Conservation (phyloP, 2,888 invertebrate genomes). For the Ophion obscuratus region DNA sequence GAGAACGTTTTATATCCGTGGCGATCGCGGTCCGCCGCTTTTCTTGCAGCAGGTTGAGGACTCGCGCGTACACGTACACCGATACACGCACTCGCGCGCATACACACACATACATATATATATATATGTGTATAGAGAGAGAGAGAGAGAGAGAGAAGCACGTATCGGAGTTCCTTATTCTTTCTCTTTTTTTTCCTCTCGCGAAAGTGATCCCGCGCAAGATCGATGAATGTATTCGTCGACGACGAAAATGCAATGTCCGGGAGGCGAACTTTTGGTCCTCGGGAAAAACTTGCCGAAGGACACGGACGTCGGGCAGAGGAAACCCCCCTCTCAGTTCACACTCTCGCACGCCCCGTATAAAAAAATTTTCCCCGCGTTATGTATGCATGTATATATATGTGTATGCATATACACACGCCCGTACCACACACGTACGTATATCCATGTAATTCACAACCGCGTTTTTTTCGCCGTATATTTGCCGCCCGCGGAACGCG, state of each 20-base stretch:
- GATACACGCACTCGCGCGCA: conserved; percentile 13
- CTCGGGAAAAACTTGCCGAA: conserved; percentile 38
- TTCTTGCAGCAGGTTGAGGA: conserved; percentile 50
- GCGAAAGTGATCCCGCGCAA: conserved; percentile 40
- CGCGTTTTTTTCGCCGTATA: conserved; percentile 67
- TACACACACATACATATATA: conserved; percentile 11
- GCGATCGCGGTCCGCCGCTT: conserved; percentile 37
- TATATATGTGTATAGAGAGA: not conserved
- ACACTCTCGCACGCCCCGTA: conserved; percentile 61
- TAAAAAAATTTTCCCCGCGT: conserved; percentile 56
- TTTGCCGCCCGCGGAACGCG: conserved; percentile 75
- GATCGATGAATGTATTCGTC: conserved; percentile 36
- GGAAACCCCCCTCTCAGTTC: conserved; percentile 52
- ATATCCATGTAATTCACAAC: conserved; percentile 31
- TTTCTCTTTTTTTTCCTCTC: not conserved
- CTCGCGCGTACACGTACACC: conserved; percentile 28
- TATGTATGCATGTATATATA: conserved; percentile 32
- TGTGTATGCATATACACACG: conserved; percentile 1
- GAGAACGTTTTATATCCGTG: conserved; percentile 36
- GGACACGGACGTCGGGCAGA: conserved; percentile 67
- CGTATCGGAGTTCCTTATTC: conserved; percentile 28
- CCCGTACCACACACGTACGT: conserved; percentile 26
- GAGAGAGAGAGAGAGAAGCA: conserved; percentile 6
- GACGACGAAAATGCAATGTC: conserved; percentile 30
- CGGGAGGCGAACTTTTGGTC: conserved; percentile 31